These are phyloP conservation scores for Paratilapia polleni DNA, from an alignment of 2,113 vertebrate genomes.

Conservation along the genomic window DNA sequence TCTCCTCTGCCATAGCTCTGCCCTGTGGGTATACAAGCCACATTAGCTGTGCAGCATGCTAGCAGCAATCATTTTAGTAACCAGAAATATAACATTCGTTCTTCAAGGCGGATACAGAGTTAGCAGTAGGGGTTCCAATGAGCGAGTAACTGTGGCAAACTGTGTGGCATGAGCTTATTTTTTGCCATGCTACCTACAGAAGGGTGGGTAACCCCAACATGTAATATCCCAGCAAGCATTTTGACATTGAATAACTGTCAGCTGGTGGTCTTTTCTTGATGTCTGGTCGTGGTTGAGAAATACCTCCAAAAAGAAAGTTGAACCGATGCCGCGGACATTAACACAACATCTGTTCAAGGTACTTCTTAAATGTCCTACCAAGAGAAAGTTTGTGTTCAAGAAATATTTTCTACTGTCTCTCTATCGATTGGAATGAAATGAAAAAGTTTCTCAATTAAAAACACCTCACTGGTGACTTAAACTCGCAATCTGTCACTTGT, in stretches of 20 bases:
- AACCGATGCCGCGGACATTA: not conserved
- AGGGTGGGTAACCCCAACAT: too few relatives aligned
- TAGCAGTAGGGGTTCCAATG: not conserved
- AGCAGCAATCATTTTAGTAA: not conserved
- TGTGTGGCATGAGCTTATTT: not conserved
- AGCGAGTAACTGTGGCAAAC: not conserved
- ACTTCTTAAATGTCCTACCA: not conserved
- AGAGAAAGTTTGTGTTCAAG: accelerated
- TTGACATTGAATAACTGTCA: accelerated
- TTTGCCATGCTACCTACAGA: too few relatives aligned
- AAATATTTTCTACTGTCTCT: not conserved
- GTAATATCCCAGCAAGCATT: not conserved
- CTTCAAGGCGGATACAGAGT: not conserved
- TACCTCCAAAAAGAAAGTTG: not conserved
- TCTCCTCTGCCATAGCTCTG: too few relatives aligned
- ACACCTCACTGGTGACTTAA: not conserved
- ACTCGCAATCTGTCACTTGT: not conserved
- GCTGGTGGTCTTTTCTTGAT: not conserved
- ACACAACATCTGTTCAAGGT: not conserved
- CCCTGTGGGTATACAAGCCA: not conserved
- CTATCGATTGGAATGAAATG: not conserved
- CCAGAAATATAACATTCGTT: not conserved
- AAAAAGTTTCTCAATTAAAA: not conserved
- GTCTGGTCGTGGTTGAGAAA: not conserved
- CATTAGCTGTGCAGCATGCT: not conserved